These are phyloP conservation scores for Augochlorella aurata DNA, from an alignment of 2,888 invertebrate species.

Conservation along the genomic window DNA sequence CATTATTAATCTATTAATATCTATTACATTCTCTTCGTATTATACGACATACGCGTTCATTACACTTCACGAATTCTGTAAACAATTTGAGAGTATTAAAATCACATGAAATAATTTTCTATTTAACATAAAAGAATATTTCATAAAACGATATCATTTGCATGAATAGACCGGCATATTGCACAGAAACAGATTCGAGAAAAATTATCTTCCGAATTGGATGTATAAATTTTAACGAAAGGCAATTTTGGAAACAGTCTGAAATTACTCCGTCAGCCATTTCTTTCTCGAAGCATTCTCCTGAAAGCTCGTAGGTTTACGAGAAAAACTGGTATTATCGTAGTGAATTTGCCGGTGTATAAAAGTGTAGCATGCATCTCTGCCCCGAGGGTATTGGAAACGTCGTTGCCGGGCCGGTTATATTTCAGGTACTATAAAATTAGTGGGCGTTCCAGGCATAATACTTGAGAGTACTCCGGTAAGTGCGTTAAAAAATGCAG, in stretches of 20 bases:
- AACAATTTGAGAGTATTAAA: too few relatives aligned
- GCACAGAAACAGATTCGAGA: background rate
- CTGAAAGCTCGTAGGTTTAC: slow-evolving; percentile 44
- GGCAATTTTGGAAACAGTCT: background rate
- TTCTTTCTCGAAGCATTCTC: slow-evolving; percentile 20
- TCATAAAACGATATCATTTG: too few relatives aligned
- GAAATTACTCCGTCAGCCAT: slow-evolving; percentile 18
- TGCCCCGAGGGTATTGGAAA: slow-evolving; percentile 64
- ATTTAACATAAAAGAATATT: too few relatives aligned
- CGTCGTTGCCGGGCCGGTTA: slow-evolving; percentile 53
- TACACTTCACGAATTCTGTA: too few relatives aligned
- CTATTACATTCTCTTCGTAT: too few relatives aligned
- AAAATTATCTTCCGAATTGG: background rate
- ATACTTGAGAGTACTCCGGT: slow-evolving; percentile 65
- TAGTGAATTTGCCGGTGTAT: slow-evolving; percentile 55
- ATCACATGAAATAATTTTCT: too few relatives aligned
- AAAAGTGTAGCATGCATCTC: slow-evolving; percentile 42
- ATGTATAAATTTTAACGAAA: background rate
- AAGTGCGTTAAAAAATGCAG: slow-evolving; percentile 69
- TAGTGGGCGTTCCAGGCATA: slow-evolving; percentile 47
- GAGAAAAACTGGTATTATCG: slow-evolving; percentile 51
- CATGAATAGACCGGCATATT: too few relatives aligned
- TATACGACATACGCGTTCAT: too few relatives aligned
- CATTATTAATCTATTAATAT: too few relatives aligned
- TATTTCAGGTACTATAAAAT: slow-evolving; percentile 64